A percentile compares a stretch with the other conserved stretches of the same genome.
Conservation (phyloP, 2,113 vertebrate genomes). For the Tupaia chinensis region DNA sequence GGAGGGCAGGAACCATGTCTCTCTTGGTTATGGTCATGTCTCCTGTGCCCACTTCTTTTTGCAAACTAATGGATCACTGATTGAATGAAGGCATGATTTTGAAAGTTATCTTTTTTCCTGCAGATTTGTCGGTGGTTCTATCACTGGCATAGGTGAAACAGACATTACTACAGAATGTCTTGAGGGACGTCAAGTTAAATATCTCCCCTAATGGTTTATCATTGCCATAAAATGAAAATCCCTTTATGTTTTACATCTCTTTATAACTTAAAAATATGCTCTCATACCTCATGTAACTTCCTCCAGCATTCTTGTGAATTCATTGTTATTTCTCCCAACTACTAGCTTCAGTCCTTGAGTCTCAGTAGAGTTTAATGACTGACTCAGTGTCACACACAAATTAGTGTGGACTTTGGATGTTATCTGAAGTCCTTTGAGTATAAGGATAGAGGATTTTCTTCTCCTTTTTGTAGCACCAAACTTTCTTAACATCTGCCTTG, state of each 20-base stretch:
- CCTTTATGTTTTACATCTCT: background rate
- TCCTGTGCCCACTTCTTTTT: background rate
- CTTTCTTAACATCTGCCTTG: background rate
- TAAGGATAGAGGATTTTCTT: background rate
- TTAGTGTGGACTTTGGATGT: background rate
- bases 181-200: background rate
- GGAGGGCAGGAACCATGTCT: background rate
- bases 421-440: background rate
- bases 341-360: background rate
- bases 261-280: background rate
- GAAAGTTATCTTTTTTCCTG: background rate
- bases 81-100: background rate
- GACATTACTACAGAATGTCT: background rate
- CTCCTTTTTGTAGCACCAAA: background rate
- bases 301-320: background rate
- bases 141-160: background rate
- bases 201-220: background rate
- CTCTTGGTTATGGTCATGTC: background rate
- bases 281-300: background rate
- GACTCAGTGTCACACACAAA: background rate
- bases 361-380: background rate
- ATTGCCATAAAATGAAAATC: conserved; percentile 4
- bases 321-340: background rate
- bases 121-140: background rate
- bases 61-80: background rate